phyloP scores from a whole-genome alignment of 2,113 vertebrate species.

The Phyllostomus hastatus region DNA sequence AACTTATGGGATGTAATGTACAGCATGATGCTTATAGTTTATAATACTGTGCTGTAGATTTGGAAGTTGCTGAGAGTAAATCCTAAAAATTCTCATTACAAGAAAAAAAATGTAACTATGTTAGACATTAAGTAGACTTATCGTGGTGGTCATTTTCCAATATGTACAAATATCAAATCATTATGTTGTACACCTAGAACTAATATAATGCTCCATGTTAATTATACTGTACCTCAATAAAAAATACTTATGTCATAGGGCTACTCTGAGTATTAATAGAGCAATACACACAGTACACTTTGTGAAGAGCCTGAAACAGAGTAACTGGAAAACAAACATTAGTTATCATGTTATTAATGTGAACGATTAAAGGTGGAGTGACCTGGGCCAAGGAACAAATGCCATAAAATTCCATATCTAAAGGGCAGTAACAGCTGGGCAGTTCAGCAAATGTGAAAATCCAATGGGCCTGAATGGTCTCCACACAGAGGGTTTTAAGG shows the following conservation, averaged over 20 bases:
- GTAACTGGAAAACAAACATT: neutral
- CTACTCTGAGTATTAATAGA: neutral
- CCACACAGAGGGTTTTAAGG: neutral
- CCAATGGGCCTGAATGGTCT: neutral
- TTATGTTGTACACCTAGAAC: neutral
- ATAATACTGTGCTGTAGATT: neutral
- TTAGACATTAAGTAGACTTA: neutral
- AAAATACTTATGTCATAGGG: neutral
- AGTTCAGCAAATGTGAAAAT: neutral
- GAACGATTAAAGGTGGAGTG: neutral
- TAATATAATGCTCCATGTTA: neutral
- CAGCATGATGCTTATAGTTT: neutral
- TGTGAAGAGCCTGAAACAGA: neutral
- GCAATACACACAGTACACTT: neutral
- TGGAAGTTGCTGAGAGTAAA: neutral
- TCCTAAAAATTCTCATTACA: neutral
- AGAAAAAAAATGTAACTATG: neutral
- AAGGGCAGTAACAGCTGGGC: neutral
- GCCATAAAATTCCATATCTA: neutral
- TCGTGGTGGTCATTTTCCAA: neutral
- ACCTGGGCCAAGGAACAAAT: neutral
- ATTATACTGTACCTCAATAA: neutral
- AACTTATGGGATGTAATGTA: neutral
- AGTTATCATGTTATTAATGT: neutral
- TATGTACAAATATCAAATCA: neutral